These are phyloP conservation scores for Sthenelais limicola DNA, from an alignment of 2,888 invertebrate genomes.

Conservation along the genomic window DNA sequence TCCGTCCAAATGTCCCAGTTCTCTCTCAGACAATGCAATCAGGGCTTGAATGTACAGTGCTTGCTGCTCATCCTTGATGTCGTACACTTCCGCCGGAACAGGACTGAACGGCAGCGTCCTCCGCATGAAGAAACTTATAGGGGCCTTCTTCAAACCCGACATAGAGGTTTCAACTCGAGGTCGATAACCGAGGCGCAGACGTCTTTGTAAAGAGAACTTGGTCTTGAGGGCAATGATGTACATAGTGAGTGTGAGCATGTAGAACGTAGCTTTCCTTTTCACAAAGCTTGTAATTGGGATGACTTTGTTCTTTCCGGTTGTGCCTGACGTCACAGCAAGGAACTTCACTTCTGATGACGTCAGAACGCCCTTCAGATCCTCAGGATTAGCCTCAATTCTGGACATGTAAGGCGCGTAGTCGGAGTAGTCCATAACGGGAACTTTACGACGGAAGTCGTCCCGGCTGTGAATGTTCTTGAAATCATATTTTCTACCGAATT, in stretches of 20 bases:
- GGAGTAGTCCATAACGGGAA: slow-evolving; percentile 48
- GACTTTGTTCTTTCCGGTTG: slow-evolving; percentile 53
- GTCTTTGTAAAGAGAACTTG: slow-evolving; percentile 41
- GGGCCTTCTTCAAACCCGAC: slow-evolving; percentile 39
- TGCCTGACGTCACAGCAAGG: slow-evolving; percentile 53
- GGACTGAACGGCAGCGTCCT: slow-evolving; percentile 43
- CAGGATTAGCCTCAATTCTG: slow-evolving; percentile 10
- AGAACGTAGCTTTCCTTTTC: slow-evolving; percentile 16
- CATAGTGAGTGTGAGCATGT: slow-evolving; percentile 48
- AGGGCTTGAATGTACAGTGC: slow-evolving; percentile 54
- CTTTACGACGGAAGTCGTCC: slow-evolving; percentile 44
- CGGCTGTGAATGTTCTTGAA: slow-evolving; percentile 43
- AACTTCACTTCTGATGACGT: slow-evolving; percentile 48
- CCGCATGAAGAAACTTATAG: slow-evolving; percentile 23
- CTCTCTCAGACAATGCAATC: slow-evolving; percentile 49
- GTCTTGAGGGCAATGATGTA: slow-evolving; percentile 26
- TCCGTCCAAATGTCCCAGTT: slow-evolving; percentile 50
- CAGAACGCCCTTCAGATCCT: slow-evolving; percentile 44
- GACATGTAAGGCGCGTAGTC: slow-evolving; percentile 46
- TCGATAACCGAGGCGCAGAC: slow-evolving; percentile 34
- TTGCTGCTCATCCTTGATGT: slow-evolving; percentile 47
- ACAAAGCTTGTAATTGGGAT: slow-evolving; percentile 47
- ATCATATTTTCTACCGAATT: slow-evolving; percentile 42
- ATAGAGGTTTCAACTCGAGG: neutral
- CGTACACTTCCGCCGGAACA: slow-evolving; percentile 44